Evolutionary conservation across 1,140 invertebrate genomes (phyloP), one percentile per base, ranked within the genome.

Genomic region (Zophobas atratus): DNA sequence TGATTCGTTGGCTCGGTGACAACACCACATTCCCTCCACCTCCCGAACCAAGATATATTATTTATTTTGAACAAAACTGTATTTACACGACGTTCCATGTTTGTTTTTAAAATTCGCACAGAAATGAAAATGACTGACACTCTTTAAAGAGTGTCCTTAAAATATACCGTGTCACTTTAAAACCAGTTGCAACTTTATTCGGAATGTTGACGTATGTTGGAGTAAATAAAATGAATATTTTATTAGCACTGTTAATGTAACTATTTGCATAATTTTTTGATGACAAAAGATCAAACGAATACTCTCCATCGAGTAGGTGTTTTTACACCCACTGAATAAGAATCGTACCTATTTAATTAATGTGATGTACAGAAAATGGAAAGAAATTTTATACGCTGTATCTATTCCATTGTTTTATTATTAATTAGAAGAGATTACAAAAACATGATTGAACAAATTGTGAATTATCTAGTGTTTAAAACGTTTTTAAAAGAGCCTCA

Each of bases 61-160:
- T 67, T 67, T 67, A 67, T 67, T 67, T 67, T 67, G 60, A 67
- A 67, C 20, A 39, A 67, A 67, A 67, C 43, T 2, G 60, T 67
- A 67, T 67, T 67, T 67, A 67, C 43, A 43, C 35, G 8, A 43
- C 39, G 49, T 5, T 51, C n/a, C 4, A 43, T 67, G 39, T 67
- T 67, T 67, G 39, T 67, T 43, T 67, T 67, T 67, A 34, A 67
- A 67, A 67, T 67, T 67, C 60, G 60, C 60, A 67, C 60, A 43
- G 60, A 39, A 36, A 67, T 33, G 60, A 41, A 67, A 67, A 67
- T 67, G 38, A 67, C 2, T 67, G 60, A 43, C 1, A n/a, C 38
- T 8, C 60, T 67, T 67, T 67, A 43, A 67, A 67, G 43, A 67
- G 43, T 67, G 33, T 67, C 60, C 60, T 67, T 41, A 67, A 60